Evolutionary conservation across 2,888 invertebrate genomes (phyloP).

Genomic region (Sturmia bella): DNA sequence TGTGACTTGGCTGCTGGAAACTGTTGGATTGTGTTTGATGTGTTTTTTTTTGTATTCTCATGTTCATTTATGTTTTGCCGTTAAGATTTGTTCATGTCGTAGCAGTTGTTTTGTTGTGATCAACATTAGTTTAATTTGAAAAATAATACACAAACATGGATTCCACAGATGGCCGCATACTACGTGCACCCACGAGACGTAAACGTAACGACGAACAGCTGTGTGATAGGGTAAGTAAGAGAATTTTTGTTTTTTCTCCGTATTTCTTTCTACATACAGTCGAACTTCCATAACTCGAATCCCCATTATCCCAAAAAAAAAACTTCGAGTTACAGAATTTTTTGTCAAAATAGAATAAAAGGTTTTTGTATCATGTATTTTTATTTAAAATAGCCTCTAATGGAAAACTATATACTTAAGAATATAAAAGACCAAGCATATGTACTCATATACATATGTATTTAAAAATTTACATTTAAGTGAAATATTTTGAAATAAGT

Average conservation of each 20-base stretch:
- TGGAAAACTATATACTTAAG: no score
- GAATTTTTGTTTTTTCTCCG: not conserved
- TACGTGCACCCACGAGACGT: constrained; percentile 89
- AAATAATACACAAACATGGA: constrained; percentile 74
- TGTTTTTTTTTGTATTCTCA: constrained; percentile 37
- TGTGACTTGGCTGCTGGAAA: constrained; percentile 33
- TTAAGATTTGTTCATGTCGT: constrained; percentile 36
- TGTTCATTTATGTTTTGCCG: constrained; percentile 41
- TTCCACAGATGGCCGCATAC: constrained; percentile 83
- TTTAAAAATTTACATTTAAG: no score
- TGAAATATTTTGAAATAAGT: no score
- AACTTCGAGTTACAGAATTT: no score
- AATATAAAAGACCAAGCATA: no score
- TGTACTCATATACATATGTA: no score
- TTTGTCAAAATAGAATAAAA: no score
- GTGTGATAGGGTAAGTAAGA: constrained; percentile 88
- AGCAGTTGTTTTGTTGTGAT: constrained; percentile 19
- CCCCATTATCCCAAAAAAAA: no score
- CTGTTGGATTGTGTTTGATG: constrained; percentile 5
- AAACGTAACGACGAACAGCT: constrained; percentile 90
- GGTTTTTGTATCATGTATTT: no score
- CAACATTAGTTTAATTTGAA: constrained; percentile 9
- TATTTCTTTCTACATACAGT: no score
- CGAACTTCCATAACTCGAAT: no score
- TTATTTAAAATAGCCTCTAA: no score